Evolutionary conservation across 2,888 invertebrate genomes (phyloP).

Genomic region (Lamellibrachia columna): DNA sequence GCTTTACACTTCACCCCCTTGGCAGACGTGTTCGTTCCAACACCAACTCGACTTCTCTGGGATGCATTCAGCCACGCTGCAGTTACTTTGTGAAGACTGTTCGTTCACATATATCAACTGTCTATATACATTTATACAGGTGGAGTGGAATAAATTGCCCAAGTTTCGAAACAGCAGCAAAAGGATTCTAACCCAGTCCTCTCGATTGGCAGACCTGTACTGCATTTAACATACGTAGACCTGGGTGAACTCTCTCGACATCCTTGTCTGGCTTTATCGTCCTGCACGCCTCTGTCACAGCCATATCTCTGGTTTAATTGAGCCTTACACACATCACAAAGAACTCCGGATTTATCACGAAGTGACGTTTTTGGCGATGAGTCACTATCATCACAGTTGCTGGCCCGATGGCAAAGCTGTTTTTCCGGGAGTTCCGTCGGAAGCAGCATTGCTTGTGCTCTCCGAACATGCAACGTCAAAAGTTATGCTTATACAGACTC

Average conservation of each 20-base stretch:
- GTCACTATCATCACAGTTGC: background rate
- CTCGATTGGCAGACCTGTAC: too few relatives aligned
- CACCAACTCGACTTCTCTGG: too few relatives aligned
- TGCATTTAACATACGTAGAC: background rate
- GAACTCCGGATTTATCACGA: background rate
- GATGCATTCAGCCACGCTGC: too few relatives aligned
- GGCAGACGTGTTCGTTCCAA: too few relatives aligned
- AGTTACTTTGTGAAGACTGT: too few relatives aligned
- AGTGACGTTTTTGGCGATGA: background rate
- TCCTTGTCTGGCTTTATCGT: background rate
- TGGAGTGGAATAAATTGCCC: too few relatives aligned
- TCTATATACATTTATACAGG: too few relatives aligned
- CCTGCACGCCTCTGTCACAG: background rate
- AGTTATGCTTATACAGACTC: background rate
- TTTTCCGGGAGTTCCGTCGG: background rate
- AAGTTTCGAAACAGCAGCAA: too few relatives aligned
- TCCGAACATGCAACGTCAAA: background rate
- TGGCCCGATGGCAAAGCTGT: background rate
- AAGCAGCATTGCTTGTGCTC: background rate
- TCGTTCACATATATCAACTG: too few relatives aligned
- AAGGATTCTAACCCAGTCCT: too few relatives aligned
- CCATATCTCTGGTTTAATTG: constrained; percentile 1
- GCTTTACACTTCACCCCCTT: too few relatives aligned
- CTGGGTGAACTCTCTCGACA: background rate
- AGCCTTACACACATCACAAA: background rate